Percentiles rank a stretch among this genome's conserved stretches.
phyloP scores from a whole-genome alignment of 2,113 vertebrate genomes.

The Solea senegalensis region DNA sequence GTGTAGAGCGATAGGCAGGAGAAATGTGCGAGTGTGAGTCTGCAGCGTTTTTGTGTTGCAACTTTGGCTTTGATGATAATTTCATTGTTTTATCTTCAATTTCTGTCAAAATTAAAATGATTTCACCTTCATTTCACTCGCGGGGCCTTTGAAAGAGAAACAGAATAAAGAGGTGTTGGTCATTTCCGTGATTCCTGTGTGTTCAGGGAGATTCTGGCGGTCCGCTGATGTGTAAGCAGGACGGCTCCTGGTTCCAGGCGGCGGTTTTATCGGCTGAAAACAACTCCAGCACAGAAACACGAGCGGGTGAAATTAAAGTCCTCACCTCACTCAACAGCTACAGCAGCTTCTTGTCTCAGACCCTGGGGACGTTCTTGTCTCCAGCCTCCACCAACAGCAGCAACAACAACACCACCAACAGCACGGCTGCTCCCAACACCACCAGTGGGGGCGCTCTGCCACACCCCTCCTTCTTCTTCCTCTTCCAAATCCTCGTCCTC shows the following conservation, averaged over 20 bases:
- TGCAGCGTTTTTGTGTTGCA: no score
- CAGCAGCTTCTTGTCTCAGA: accelerated
- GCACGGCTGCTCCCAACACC: neutral
- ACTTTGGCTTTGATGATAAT: no score
- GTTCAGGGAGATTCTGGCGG: conserved; percentile 58
- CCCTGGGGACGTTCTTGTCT: conserved; percentile 33
- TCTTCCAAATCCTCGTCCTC: conserved; percentile 11
- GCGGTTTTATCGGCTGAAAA: conserved; percentile 24
- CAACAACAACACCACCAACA: neutral
- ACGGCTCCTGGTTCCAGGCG: conserved; percentile 56
- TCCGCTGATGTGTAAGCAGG: conserved; percentile 62
- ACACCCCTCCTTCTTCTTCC: neutral
- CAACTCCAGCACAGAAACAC: accelerated
- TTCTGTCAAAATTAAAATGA: no score
- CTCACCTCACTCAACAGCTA: conserved; percentile 1
- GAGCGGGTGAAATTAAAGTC: accelerated
- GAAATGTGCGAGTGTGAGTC: no score
- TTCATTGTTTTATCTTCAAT: no score
- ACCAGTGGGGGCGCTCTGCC: accelerated
- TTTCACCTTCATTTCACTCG: no score
- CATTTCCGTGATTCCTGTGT: neutral
- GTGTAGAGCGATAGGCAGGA: no score
- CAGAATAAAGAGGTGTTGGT: neutral
- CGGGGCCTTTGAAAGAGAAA: no score
- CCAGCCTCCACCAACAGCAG: neutral